Conservation (phyloP, 2,888 invertebrate species). For the Nesidiocoris tenuis region DNA sequence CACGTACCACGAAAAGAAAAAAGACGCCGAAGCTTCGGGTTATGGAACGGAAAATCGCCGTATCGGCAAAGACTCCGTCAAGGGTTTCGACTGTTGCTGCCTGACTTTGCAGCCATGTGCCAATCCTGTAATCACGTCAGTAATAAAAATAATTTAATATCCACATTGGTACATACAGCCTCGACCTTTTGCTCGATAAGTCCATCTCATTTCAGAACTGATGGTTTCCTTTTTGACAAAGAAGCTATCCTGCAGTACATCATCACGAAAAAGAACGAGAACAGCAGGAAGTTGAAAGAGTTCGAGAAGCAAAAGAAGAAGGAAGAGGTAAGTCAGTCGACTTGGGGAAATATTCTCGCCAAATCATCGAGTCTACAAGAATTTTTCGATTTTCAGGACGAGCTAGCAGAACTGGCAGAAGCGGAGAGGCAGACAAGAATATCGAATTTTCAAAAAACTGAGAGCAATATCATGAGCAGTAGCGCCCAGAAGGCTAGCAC, state of each 20-base stretch:
- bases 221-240: slow-evolving; percentile 94
- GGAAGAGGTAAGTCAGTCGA: slow-evolving; percentile 64
- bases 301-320: slow-evolving; percentile 84
- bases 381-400: slow-evolving; percentile 54
- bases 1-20: slow-evolving; percentile 95
- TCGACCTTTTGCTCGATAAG: too few species aligned
- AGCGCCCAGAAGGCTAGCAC: slow-evolving; percentile 2
- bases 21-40: slow-evolving; percentile 91
- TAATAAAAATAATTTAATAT: too few species aligned
- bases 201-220: slow-evolving; percentile 60
- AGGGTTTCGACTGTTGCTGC: slow-evolving; percentile 97
- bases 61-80: slow-evolving; percentile 90
- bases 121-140: slow-evolving; percentile 84
- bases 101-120: slow-evolving; percentile 94
- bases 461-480: slow-evolving; percentile 70
- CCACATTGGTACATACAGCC: too few species aligned
- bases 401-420: slow-evolving; percentile 67
- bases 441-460: slow-evolving; percentile 77
- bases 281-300: slow-evolving; percentile 83
- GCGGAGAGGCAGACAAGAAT: slow-evolving; percentile 75
- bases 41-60: slow-evolving; percentile 85
- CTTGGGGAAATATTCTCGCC: too few species aligned
- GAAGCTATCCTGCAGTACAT: slow-evolving; percentile 95
- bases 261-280: slow-evolving; percentile 89
- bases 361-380: neutral